A percentile compares a stretch with the other conserved stretches of the same genome.
phyloP scores from a whole-genome alignment of 2,113 vertebrate species.

The Mustelus asterias region DNA sequence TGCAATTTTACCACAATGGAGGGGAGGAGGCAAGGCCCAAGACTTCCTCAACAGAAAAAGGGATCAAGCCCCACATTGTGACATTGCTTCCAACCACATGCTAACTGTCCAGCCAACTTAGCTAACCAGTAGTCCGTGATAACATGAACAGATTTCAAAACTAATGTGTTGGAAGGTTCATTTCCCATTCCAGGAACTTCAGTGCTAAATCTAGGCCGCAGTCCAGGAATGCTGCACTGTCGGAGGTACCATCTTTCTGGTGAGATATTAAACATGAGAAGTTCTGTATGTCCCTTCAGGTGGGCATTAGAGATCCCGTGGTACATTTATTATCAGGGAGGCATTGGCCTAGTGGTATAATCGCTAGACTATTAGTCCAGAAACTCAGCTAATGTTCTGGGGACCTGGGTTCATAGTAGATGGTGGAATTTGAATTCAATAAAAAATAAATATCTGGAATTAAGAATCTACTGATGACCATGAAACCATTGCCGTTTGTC shows the following conservation, averaged over 20 bases:
- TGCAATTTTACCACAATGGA: too few species aligned
- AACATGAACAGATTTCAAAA: neutral
- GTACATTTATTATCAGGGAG: neutral
- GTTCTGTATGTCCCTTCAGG: too few species aligned
- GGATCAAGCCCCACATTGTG: neutral
- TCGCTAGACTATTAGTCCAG: too few species aligned
- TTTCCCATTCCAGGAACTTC: neutral
- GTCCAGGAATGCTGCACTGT: neutral
- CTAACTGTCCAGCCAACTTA: neutral
- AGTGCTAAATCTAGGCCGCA: neutral
- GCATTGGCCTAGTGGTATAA: too few species aligned
- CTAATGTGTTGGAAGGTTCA: neutral
- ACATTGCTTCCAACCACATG: neutral
- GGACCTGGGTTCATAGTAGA: too few species aligned
- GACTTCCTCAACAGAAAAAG: neutral
- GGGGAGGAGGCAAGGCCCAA: too few species aligned
- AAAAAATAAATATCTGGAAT: too few species aligned
- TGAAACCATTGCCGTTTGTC: too few species aligned
- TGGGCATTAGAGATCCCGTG: neutral
- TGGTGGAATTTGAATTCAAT: too few species aligned
- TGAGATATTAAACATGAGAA: neutral
- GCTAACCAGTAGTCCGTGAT: too few species aligned
- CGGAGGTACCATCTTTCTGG: neutral
- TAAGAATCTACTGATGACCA: too few species aligned
- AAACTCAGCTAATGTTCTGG: too few species aligned